Base-by-base conservation (phyloP, 2,888 invertebrate genomes). In the Tachystola acroxantha region DNA sequence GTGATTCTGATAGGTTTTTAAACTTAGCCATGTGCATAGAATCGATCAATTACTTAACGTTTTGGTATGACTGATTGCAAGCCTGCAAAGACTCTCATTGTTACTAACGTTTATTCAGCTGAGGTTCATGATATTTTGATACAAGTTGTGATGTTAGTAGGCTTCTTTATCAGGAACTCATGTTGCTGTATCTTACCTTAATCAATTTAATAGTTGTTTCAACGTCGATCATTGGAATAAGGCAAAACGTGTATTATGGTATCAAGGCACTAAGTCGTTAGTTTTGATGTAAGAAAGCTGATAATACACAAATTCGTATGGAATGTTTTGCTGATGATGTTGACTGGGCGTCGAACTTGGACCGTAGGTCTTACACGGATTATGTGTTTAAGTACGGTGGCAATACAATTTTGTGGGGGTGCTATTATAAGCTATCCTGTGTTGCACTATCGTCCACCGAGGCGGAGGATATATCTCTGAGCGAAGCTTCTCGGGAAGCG, bases 401-500 rank as follows among this genome's bases (percentile, higher is more conserved):
- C n/a, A n/a, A n/a, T 27, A 24, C 20, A 6, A 16, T 40, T 10
- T 44, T 39, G 4, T 44, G 31, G 24, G 39, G n/a, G n/a, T n/a
- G n/a, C n/a, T n/a, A n/a, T n/a, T n/a, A n/a, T n/a, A n/a, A n/a
- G n/a, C n/a, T n/a, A n/a, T n/a, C n/a, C n/a, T n/a, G n/a, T n/a
- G n/a, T n/a, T n/a, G n/a, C n/a, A n/a, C n/a, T n/a, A n/a, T n/a
- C n/a, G n/a, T n/a, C n/a, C 10, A 39, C 36, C 3, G 42, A 36
- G 28, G 30, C 36, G 7, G 39, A 42, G 10, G 39, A 42, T 12
- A 32, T 39, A 10, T 24, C 34, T 1, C 22, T 39, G 4, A 11
- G 36, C 1, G 36, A 42, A 10, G 35, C 36, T 2, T 33, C 37
- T 36, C 41, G 37, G n/a, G 40, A 45, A 19, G 42, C 40, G 2